These are phyloP conservation scores for Sebastiscus tertius DNA, from an alignment of 2,797 vertebrate species.

Conservation along the genomic window DNA sequence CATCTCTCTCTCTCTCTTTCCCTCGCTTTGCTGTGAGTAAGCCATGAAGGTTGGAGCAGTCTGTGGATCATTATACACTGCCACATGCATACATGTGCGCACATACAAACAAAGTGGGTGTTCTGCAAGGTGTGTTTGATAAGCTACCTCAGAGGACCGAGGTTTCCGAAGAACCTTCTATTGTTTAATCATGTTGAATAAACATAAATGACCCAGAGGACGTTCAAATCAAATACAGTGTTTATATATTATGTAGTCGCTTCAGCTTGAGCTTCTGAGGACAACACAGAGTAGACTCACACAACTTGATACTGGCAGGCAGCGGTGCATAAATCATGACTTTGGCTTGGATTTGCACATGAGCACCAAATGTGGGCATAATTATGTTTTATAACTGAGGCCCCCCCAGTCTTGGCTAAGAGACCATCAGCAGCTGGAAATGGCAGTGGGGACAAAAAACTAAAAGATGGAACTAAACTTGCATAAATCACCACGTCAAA, in stretches of 20 bases:
- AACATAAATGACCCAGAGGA: not conserved
- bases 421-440: constrained; percentile 1
- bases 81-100: not conserved
- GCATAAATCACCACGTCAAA: not conserved
- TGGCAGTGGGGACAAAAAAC: not conserved
- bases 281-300: constrained; percentile 5
- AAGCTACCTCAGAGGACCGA: not conserved
- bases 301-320: not conserved
- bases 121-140: not conserved
- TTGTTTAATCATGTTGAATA: not conserved
- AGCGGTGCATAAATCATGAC: constrained; percentile 7
- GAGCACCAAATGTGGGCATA: not conserved
- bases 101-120: not conserved
- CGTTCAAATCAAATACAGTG: not conserved
- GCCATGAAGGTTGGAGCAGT: constrained; percentile 2
- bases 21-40: constrained; percentile 1
- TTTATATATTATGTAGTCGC: constrained; percentile 7
- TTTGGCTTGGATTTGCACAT: constrained; percentile 12
- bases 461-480: not conserved
- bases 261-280: not conserved
- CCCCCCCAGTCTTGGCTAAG: not conserved
- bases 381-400: constrained; percentile 3
- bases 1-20: not conserved
- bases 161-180: not conserved
- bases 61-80: not conserved